Evolutionary conservation across 2,113 vertebrate genomes (phyloP), one percentile per base, ranked within the genome.

Genomic region (Silurus asotus): DNA sequence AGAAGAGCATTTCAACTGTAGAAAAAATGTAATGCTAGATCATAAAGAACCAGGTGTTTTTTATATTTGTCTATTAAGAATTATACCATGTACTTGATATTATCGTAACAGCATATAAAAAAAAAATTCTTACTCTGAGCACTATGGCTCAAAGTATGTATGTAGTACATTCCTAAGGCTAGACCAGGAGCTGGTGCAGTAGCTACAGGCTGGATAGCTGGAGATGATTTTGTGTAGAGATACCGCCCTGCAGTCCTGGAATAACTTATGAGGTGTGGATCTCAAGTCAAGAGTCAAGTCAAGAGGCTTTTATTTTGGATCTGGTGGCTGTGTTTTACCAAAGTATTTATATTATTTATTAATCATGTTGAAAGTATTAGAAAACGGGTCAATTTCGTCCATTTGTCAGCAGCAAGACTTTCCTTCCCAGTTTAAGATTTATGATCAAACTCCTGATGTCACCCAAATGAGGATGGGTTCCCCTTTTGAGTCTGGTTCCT

Each of bases 161-260:
- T 80, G 59, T 93, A 0, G 89, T 90, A 13, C 45, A 37, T 37
- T 37, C 53, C 88, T 11, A 49, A 87, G 15, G 78, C 88, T 93
- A 82, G 90, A 92, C 82, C 90, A 88, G 92, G 88, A 92, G 37
- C 88, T 92, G 88, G 88, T 88, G 84, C 86, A 88, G 84, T 87
- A 90, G 75, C 11, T 88, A 89, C 3, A 45, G 17, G 20, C 81
- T 93, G 80, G 87, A 92, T 67, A 62, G 72, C 37, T 0, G 67
- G 90, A 37, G 86, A 90, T 2, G 88, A 91, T 51, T 93, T 65
- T 83, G 86, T 62, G 84, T 92, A 70, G 91, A 89, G 84, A 87
- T 93, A 53, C 92, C 91, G 17, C 37, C 84, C 19, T 45, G 78
- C 87, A 90, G 91, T 45, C 87, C 90, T 3, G 90, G 67, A 51